A percentile compares a stretch with the other conserved stretches of the same genome.
phyloP scores from a whole-genome alignment of 2,888 invertebrate species.

The Zele albiditarsus region DNA sequence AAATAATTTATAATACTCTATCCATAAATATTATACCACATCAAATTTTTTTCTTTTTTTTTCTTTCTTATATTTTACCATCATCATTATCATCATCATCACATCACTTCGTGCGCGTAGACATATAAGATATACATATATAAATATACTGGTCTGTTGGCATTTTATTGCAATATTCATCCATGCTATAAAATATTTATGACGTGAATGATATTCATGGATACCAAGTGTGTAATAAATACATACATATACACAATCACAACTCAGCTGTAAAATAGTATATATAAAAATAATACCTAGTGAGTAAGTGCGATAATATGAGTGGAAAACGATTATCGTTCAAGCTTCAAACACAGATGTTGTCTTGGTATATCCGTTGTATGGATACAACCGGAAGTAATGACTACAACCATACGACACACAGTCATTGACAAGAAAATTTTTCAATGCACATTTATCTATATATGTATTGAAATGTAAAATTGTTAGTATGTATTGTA shows the following conservation, averaged over 20 bases:
- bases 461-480: constrained; percentile 14
- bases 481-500: constrained; percentile 44
- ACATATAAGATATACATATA: neutral
- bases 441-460: neutral
- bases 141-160: neutral
- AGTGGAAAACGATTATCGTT: constrained; percentile 57
- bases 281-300: constrained; percentile 3
- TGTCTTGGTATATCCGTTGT: constrained; percentile 38
- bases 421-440: constrained; percentile 37
- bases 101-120: neutral
- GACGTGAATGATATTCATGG: constrained; percentile 44
- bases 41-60: neutral
- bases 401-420: constrained; percentile 42
- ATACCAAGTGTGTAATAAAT: neutral
- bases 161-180: constrained; percentile 3
- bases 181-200: constrained; percentile 1
- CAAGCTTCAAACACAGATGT: constrained; percentile 50
- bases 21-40: neutral
- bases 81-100: neutral
- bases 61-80: neutral
- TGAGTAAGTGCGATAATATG: neutral
- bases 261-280: constrained; percentile 19
- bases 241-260: constrained; percentile 14
- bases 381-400: constrained; percentile 57
- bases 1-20: neutral